These are phyloP conservation scores for Coregonus ussuriensis DNA, from an alignment of 2,797 vertebrate genomes.

Conservation along the genomic window DNA sequence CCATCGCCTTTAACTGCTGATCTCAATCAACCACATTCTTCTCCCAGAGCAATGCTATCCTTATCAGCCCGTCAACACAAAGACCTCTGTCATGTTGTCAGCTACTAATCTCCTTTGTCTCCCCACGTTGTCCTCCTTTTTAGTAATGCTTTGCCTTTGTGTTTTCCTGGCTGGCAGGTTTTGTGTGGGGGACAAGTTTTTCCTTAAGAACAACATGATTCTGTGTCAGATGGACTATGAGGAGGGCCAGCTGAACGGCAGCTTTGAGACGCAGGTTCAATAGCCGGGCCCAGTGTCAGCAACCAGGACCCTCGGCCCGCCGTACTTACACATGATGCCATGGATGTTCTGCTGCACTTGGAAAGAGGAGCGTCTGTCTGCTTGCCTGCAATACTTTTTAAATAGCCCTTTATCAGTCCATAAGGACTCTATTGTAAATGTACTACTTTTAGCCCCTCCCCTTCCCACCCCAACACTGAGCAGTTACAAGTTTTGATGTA, in stretches of 20 bases:
- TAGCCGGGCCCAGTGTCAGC: slow-evolving; percentile 76
- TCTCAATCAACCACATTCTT: slow-evolving; percentile 34
- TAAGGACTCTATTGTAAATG: slow-evolving; percentile 89
- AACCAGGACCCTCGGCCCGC: slow-evolving; percentile 52
- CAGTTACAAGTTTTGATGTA: slow-evolving; percentile 94
- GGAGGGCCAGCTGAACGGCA: slow-evolving; percentile 98
- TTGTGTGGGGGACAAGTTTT: slow-evolving; percentile 99
- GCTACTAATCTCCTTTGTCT: slow-evolving; percentile 30
- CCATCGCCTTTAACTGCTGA: slow-evolving; percentile 38
- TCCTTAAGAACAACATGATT: slow-evolving; percentile 99
- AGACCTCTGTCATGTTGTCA: slow-evolving; percentile 31
- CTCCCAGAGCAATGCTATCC: slow-evolving; percentile 34
- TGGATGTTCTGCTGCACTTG: slow-evolving; percentile 82
- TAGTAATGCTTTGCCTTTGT: slow-evolving; percentile 36
- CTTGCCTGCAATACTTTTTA: slow-evolving; percentile 97
- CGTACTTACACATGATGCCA: slow-evolving; percentile 48
- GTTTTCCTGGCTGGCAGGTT: slow-evolving; percentile 80
- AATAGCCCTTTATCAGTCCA: slow-evolving; percentile 84
- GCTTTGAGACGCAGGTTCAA: slow-evolving; percentile 98
- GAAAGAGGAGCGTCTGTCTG: slow-evolving; percentile 84
- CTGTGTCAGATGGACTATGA: slow-evolving; percentile 99
- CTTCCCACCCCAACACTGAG: slow-evolving; percentile 83
- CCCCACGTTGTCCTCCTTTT: slow-evolving; percentile 5
- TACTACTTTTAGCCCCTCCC: slow-evolving; percentile 82
- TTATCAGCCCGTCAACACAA: slow-evolving; percentile 28